Evolutionary conservation across 2,888 invertebrate species (phyloP).

Genomic region (Macaria liturata): DNA sequence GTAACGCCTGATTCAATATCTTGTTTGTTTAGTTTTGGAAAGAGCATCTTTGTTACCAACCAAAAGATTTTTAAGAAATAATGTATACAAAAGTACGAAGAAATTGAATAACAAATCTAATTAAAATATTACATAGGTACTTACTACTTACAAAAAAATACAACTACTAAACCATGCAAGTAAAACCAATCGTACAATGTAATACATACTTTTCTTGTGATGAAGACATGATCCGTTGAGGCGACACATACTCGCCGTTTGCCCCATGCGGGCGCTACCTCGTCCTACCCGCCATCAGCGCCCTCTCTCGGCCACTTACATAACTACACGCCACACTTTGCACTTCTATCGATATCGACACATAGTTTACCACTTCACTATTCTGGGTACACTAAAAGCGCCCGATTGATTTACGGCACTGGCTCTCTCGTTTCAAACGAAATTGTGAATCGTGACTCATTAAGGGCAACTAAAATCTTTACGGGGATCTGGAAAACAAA

Average conservation of each 20-base stretch:
- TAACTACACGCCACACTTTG: conserved; percentile 35
- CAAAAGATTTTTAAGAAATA: too few species aligned
- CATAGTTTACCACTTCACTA: conserved; percentile 56
- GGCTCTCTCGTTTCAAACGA: conserved; percentile 32
- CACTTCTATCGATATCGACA: conserved; percentile 21
- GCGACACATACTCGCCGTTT: conserved; percentile 92
- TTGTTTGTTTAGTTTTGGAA: too few species aligned
- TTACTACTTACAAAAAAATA: too few species aligned
- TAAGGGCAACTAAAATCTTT: conserved; percentile 15
- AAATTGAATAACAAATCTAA: too few species aligned
- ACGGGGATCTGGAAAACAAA: neutral
- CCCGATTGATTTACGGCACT: conserved; percentile 50
- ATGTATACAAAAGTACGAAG: too few species aligned
- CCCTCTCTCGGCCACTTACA: conserved; percentile 56
- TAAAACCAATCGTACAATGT: neutral
- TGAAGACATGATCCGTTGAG: conserved; percentile 89
- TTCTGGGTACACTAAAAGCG: conserved; percentile 22
- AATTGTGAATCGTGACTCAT: conserved; percentile 15
- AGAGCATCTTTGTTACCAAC: too few species aligned
- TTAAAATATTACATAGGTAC: too few species aligned
- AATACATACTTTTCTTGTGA: conserved; percentile 89
- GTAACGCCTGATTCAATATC: too few species aligned
- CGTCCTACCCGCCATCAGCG: conserved; percentile 66
- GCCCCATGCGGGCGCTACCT: conserved; percentile 88
- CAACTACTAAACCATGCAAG: too few species aligned